phyloP scores from a whole-genome alignment of 2,797 vertebrate species.

The Hapalemur alaotrensis region DNA sequence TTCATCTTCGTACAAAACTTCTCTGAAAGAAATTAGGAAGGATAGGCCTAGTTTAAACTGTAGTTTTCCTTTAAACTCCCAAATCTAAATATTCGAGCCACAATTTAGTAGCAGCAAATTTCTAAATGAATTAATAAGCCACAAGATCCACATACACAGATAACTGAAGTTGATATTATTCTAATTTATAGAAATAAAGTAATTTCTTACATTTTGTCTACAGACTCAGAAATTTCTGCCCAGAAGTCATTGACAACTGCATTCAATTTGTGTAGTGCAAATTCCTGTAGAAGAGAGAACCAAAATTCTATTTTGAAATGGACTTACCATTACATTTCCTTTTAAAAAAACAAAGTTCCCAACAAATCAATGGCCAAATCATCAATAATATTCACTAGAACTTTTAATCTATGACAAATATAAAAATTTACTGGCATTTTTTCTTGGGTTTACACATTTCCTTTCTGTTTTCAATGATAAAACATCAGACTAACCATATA shows the following conservation, averaged over 20 bases:
- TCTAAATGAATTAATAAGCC: slow-evolving; percentile 41
- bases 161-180: neutral
- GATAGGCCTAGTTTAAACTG: neutral
- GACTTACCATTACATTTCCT: neutral
- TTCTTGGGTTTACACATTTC: neutral
- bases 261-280: slow-evolving; percentile 97
- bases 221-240: slow-evolving; percentile 99
- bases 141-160: slow-evolving; percentile 5
- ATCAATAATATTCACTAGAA: slow-evolving; percentile 14
- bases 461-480: slow-evolving; percentile 25
- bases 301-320: slow-evolving; percentile 49
- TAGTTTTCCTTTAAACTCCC: slow-evolving; percentile 46
- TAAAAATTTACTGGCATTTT: slow-evolving; percentile 22
- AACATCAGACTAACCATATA: neutral
- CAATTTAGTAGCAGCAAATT: slow-evolving; percentile 39
- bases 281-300: slow-evolving; percentile 89
- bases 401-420: slow-evolving; percentile 28
- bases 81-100: slow-evolving; percentile 47
- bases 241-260: slow-evolving; percentile 99
- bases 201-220: slow-evolving; percentile 97
- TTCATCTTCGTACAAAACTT: slow-evolving; percentile 98
- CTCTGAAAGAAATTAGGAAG: slow-evolving; percentile 82
- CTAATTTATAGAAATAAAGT: neutral
- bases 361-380: neutral
- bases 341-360: neutral